Evolutionary conservation across 2,797 vertebrate genomes (phyloP).

Genomic region (Enteromius viviparus): DNA sequence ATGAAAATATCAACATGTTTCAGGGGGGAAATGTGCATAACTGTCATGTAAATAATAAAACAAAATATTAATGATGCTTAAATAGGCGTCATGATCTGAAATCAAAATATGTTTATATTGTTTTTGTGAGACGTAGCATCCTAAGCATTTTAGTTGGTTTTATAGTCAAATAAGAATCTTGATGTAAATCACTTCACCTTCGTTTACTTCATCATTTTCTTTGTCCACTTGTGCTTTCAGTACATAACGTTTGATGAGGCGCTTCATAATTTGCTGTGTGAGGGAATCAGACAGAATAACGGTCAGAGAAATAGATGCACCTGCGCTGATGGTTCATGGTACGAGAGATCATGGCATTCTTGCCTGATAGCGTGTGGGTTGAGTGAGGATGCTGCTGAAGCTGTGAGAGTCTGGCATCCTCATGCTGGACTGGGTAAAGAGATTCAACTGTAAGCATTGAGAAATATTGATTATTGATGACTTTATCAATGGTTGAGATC

Average conservation of each 20-base stretch:
- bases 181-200: conserved; percentile 69
- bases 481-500: background rate
- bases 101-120: background rate
- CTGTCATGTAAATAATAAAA: background rate
- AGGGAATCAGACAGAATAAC: conserved; percentile 1
- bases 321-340: background rate
- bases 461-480: background rate
- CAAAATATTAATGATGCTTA: too few species aligned
- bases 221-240: conserved; percentile 91
- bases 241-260: conserved; percentile 88
- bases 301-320: background rate
- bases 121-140: too few species aligned
- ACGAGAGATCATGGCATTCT: conserved; percentile 36
- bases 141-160: background rate
- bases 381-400: conserved; percentile 88
- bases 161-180: background rate
- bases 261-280: conserved; percentile 89
- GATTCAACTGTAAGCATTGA: conserved; percentile 82
- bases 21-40: background rate
- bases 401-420: conserved; percentile 86
- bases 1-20: background rate
- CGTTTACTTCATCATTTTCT: conserved; percentile 89
- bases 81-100: background rate
- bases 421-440: conserved; percentile 85
- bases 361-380: conserved; percentile 88